Conservation (phyloP, 1,140 invertebrate genomes). For the Drosophila tropicalis region DNA sequence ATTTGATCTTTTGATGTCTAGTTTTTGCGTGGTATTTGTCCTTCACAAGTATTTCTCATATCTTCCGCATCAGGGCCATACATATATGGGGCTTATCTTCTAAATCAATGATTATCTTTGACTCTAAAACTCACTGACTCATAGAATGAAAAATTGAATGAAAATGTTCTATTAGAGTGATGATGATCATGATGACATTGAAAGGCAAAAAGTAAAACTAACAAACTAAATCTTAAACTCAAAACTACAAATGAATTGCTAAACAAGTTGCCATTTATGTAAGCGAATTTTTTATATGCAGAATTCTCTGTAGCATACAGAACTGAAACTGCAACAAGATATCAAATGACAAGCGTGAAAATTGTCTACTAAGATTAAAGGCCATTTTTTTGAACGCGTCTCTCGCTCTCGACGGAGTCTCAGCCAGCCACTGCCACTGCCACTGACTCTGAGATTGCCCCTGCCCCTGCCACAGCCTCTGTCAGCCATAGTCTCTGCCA, state of each 20-base stretch:
- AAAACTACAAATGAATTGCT: constrained; percentile 5
- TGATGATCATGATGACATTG: constrained; percentile 5
- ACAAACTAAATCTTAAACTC: constrained; percentile 13
- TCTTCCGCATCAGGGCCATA: constrained; percentile 59
- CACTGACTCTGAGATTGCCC: constrained; percentile 18
- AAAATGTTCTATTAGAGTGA: constrained; percentile 7
- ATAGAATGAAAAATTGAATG: neutral
- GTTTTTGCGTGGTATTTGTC: constrained; percentile 72
- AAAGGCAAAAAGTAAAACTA: constrained; percentile 19
- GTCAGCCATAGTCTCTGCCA: neutral
- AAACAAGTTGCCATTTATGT: constrained; percentile 72
- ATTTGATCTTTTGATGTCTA: constrained; percentile 16
- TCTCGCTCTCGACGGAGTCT: neutral
- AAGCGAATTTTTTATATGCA: constrained; percentile 72
- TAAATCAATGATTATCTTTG: constrained; percentile 29
- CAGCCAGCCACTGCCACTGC: constrained; percentile 2
- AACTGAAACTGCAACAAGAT: constrained; percentile 51
- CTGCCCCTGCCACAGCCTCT: constrained; percentile 19
- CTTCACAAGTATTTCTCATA: constrained; percentile 59
- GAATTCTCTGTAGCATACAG: constrained; percentile 65
- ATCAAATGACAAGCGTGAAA: constrained; percentile 78
- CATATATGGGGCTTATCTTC: constrained; percentile 47
- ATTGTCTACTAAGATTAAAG: constrained; percentile 63
- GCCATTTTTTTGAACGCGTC: constrained; percentile 37
- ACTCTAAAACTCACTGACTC: neutral